phyloP scores from a whole-genome alignment of 2,888 invertebrate species.

The Gryllus longicercus region DNA sequence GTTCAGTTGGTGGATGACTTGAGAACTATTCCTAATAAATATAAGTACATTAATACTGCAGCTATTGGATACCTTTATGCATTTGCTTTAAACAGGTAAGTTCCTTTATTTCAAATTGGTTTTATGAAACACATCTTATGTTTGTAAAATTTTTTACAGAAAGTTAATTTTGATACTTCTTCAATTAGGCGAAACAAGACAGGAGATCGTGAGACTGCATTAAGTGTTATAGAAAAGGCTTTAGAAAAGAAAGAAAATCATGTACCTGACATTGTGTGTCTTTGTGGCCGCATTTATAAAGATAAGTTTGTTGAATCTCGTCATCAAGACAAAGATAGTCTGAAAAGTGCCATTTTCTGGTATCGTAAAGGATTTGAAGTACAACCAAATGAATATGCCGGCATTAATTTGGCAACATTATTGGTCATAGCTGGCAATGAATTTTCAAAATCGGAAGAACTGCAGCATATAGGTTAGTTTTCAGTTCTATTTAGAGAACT shows the following conservation, averaged over 20 bases:
- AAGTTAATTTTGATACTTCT: background rate
- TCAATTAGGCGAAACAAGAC: constrained; percentile 74
- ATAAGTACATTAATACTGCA: constrained; percentile 82
- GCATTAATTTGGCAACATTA: constrained; percentile 95
- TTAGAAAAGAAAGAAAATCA: constrained; percentile 89
- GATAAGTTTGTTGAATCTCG: constrained; percentile 96
- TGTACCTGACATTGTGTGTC: constrained; percentile 95
- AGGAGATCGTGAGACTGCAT: constrained; percentile 91
- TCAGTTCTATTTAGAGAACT: background rate
- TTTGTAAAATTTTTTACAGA: constrained; percentile 22
- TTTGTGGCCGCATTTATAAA: constrained; percentile 96
- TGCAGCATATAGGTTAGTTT: constrained; percentile 77
- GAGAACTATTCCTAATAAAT: constrained; percentile 81
- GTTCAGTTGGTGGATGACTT: constrained; percentile 93
- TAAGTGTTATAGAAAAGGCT: constrained; percentile 86
- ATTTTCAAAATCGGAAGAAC: constrained; percentile 84
- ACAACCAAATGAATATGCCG: constrained; percentile 98
- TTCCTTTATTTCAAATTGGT: constrained; percentile 22
- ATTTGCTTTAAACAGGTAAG: constrained; percentile 87
- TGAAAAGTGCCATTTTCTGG: constrained; percentile 94
- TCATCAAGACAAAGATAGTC: constrained; percentile 80
- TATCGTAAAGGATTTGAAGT: constrained; percentile 96
- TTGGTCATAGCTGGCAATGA: constrained; percentile 95
- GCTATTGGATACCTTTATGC: constrained; percentile 92
- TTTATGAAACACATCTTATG: constrained; percentile 12